Base-by-base conservation (phyloP, 2,797 vertebrate species). In the Chiloscyllium punctatum region DNA sequence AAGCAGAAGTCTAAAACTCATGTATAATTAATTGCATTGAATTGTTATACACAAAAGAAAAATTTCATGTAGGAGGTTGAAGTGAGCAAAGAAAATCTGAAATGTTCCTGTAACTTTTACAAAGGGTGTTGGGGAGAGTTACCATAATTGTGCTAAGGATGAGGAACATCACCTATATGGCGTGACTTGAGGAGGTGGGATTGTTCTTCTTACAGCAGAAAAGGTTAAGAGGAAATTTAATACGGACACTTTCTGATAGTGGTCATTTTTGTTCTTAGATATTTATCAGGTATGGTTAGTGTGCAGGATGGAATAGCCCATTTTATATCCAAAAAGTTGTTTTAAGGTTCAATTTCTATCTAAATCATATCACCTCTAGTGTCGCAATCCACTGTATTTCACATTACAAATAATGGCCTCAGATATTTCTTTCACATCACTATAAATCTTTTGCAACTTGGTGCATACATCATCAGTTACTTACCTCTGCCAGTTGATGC, bases 401-500 rank as follows among this genome's bases (percentile, higher is more conserved):
- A 90, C 87, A 18, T 18, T 16, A 1, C 87, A n/a, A 1, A 33
- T 30, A 62, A 9, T 13, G 16, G 27, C 57, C 62, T 92, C 15
- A 21, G 16, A 48, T 42, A 7, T 48, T 84, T 84, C 82, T 48
- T 42, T 84, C 37, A 42, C 33, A 48, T 48, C n/a, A 5, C 11
- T 69, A n/a, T 69, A 21, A 37, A 68, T n/a, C 62, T 23, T 37
- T 42, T 15, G 13, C 27, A 48, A 3, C 3, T 77, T 25, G 62
- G 79, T 77, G 33, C 25, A 82, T 7, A 8, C 42, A 74, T 3
- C n/a, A 8, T 27, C 2, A 18, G 9, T 84, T 42, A 15, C 98
- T 98, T 98, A 99, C 99, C 99, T 99, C 99, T 27, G 98, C 97
- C 8, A 99, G 98, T 95, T 98, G 98, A 97, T 99, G 99, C 99